phyloP scores from a whole-genome alignment of 1,140 invertebrate species.

The Tetragonula clypearis region DNA sequence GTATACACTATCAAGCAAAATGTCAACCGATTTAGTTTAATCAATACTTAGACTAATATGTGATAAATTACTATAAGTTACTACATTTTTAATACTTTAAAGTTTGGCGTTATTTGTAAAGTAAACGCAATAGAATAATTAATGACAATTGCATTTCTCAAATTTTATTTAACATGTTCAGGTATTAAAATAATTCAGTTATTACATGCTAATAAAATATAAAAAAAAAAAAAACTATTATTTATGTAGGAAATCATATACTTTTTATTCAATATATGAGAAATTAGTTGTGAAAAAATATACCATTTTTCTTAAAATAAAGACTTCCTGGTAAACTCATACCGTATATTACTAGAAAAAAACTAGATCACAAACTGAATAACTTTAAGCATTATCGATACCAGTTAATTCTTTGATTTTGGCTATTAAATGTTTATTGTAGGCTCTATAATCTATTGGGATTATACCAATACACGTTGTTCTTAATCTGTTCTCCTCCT shows the following conservation, averaged over 20 bases:
- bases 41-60: not conserved
- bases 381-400: constrained; percentile 71
- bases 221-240: not conserved
- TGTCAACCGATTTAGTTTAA: not conserved
- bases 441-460: constrained; percentile 89
- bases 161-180: not conserved
- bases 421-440: constrained; percentile 87
- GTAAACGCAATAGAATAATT: not conserved
- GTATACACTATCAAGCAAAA: not conserved
- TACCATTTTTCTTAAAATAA: not conserved
- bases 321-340: not conserved
- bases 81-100: not conserved
- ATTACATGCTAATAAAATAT: too few relatives aligned
- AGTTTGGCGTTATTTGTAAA: not conserved
- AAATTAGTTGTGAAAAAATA: not conserved
- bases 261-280: not conserved
- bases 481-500: constrained; percentile 94
- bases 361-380: not conserved
- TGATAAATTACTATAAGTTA: not conserved
- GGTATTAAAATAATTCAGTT: not conserved
- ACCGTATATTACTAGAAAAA: not conserved
- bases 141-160: not conserved
- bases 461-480: constrained; percentile 86
- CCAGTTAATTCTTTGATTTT: constrained; percentile 85
- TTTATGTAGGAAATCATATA: not conserved